Evolutionary conservation across 2,888 invertebrate genomes (phyloP).

Genomic region (Papilio demoleus): DNA sequence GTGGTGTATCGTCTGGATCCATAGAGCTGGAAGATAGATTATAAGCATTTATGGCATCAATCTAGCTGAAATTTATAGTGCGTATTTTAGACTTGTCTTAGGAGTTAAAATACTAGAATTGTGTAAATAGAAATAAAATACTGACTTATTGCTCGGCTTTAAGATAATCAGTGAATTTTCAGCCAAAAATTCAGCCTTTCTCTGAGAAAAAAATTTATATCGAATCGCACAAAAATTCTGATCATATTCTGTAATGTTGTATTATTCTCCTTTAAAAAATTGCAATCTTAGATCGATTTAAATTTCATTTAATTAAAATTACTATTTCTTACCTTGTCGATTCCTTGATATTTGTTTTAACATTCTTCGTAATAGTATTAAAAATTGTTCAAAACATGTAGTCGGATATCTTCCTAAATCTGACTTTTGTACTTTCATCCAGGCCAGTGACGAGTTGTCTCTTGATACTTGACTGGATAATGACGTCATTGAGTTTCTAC

Average conservation of each 20-base stretch:
- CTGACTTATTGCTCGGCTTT: too few relatives aligned
- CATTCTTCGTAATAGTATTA: constrained; percentile 84
- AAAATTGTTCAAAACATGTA: constrained; percentile 83
- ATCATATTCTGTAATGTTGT: not conserved
- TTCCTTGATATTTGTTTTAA: constrained; percentile 84
- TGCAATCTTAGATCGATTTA: too few relatives aligned
- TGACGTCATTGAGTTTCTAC: constrained; percentile 66
- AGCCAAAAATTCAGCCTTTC: too few relatives aligned
- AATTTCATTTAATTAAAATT: too few relatives aligned
- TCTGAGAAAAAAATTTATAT: too few relatives aligned
- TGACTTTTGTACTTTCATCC: constrained; percentile 82
- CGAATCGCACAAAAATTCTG: constrained; percentile 37
- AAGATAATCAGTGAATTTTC: too few relatives aligned
- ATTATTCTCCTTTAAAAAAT: too few relatives aligned
- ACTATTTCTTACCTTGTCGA: constrained; percentile 77
- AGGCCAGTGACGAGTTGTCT: constrained; percentile 69
- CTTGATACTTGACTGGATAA: constrained; percentile 68
- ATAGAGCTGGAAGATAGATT: constrained; percentile 68
- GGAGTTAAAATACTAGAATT: too few relatives aligned
- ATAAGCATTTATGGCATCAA: not conserved
- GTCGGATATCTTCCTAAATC: constrained; percentile 75
- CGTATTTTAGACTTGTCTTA: too few relatives aligned
- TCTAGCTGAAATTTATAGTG: too few relatives aligned
- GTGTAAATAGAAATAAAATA: too few relatives aligned
- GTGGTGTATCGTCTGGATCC: constrained; percentile 86